Evolutionary conservation across 2,797 vertebrate genomes (phyloP), one percentile per base, ranked within the genome.

Genomic region (Hypotaenidia philippensis): DNA sequence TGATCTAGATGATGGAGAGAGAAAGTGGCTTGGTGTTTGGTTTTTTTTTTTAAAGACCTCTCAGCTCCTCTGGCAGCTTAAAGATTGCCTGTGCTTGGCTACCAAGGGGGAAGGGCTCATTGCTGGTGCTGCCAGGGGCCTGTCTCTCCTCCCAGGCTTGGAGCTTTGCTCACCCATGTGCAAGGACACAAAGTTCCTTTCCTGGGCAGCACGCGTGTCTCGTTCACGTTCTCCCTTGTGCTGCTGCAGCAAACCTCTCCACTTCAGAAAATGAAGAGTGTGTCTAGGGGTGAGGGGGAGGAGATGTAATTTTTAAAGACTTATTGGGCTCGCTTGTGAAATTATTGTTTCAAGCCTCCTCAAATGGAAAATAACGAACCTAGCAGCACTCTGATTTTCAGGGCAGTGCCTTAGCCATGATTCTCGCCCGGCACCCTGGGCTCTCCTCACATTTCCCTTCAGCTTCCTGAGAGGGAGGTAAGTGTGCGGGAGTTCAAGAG

Each of bases 221-320:
- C 4, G 8, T 44, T 44, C 41, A 19, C 41, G 0, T 17, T 49
- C 32, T 52, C 32, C 32, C 25, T 83, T 16, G 10, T 15, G 57
- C 61, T 82, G 32, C 52, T 49, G 56, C n/a, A 87, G 45, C 59
- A 81, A 78, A n/a, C 31, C 14, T 27, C 22, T 17, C 11, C 31
- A 2, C 20, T 36, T 25, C 2, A 5, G 19, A 32, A 82, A 79
- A 76, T 2, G 9, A 75, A 45, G 36, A 20, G 12, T 22, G 32
- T 13, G 19, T 21, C 18, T 2, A 6, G 38, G 1, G 5, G 19
- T 0, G 5, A 5, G 17, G 0, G 5, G 16, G 26, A 18, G 25
- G 12, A 14, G 61, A 64, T 50, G 34, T 31, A 50, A 21, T 74
- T 70, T 74, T 40, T 44, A 27, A 77, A 53, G 41, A 49, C 6